Evolutionary conservation across 2,888 invertebrate species (phyloP), one percentile per base, ranked within the genome.

Genomic region (Melanostoma mellinum): DNA sequence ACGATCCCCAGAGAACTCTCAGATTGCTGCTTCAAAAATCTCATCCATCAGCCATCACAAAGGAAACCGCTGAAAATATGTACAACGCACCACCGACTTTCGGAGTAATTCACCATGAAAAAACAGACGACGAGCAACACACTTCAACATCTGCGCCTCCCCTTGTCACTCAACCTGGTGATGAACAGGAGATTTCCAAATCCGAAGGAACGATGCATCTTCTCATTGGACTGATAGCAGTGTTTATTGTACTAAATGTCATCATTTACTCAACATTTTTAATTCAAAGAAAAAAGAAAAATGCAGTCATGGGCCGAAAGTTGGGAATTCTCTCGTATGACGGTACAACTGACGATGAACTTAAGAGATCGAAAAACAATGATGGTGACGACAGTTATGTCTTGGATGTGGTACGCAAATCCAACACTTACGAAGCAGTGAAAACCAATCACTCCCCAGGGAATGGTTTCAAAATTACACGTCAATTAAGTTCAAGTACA

Each of bases 401-500:
- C 0, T 76, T 91, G 73, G 91, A 91, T 61, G 86, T 91, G 73
- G 88, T 89, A n/a, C 87, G 90, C 6, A 90, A 91, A 38, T 89
- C 91, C 2, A 90, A 91, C 56, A 90, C 90, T 0, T 90, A 90
- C 56, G 91, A 91, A 74, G 89, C 89, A 6, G 89, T 90, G 36
- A 90, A 90, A 56, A 89, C 88, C 4, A 89, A 88, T 65, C 88
- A 89, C 40, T 90, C 91, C 0, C 90, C 91, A 6, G 93, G 93
- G 82, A 91, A 92, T 86, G 93, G 93, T 85, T 94, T 94, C 87
- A 94, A 94, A 89, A 90, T 95, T 36, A 93, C 94, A 30, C 91
- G 96, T 32, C 95, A 96, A 89, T 93, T 95, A 88, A 96, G 96
- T 4, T 94, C 93, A 4, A 96, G 96, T 84, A 97, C 97, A 0